Evolutionary conservation across 2,113 vertebrate species (phyloP), one percentile per base, ranked within the genome.

Genomic region (Rhinolophus ferrumequinum): DNA sequence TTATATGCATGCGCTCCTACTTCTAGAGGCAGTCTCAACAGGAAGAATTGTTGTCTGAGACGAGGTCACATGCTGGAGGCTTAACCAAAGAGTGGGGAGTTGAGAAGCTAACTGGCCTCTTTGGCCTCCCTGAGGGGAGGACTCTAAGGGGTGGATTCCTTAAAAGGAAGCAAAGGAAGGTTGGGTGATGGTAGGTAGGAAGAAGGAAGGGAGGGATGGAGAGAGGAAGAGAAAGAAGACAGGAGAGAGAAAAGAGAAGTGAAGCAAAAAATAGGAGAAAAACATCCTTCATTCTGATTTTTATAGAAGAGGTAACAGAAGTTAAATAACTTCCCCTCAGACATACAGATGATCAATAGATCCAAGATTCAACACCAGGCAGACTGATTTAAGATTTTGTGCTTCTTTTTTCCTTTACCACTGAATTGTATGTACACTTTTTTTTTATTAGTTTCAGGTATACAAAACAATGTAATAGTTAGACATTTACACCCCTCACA

Each of bases 1-100:
- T 69, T 38, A 15, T 0, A 3, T 58, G 5, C 5, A 28, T 8
- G 47, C 0, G 1, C 85, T 44, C 9, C 41, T 41, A 8, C 52
- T 16, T 33, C 28, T 7, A 67, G 75, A 82, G 8, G 4, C n/a
- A 67, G 24, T 47, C 66, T 38, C 28, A 30, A 44, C 6, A 28
- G 60, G 76, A 12, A 66, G 64, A 92, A 35, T 10, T 52, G 24
- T 56, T 64, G 64, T 33, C 44, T n/a, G 50, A 95, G 41, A 52
- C 5, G 52, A 35, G 21, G 15, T 62, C 72, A 81, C 6, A 14
- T 10, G 9, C n/a, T 80, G 24, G 26, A 50, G 21, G 5, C 9
- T 35, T 44, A 15, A 10, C 38, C 14, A 14, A 13, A 52, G 19
- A 1, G 10, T 24, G 38, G 5, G 3, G 6, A 8, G 12, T 24